A percentile compares a stretch with the other conserved stretches of the same genome.
phyloP scores from a whole-genome alignment of 2,888 invertebrate species.

The Nemoura dubitans region DNA sequence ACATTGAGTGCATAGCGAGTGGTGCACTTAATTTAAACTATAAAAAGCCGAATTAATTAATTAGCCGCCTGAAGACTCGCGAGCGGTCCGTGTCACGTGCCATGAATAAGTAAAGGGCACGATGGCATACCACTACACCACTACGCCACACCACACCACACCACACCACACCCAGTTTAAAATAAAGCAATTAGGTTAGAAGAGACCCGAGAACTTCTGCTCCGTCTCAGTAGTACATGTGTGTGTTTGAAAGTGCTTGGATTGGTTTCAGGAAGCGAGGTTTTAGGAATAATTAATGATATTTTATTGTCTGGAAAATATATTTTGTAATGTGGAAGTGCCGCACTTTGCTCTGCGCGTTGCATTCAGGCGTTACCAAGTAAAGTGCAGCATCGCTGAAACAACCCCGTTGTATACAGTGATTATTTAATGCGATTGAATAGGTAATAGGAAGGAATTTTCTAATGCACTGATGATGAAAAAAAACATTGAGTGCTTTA shows the following conservation, averaged over 20 bases:
- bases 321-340: background rate
- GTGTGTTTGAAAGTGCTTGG: background rate
- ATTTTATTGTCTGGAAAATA: background rate
- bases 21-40: background rate
- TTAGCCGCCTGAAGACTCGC: background rate
- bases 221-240: background rate
- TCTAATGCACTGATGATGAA: no score
- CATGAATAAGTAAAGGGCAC: background rate
- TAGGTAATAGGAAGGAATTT: no score
- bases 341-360: background rate
- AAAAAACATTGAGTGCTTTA: no score
- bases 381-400: background rate
- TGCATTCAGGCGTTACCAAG: background rate
- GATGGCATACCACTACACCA: background rate
- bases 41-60: conserved; percentile 4
- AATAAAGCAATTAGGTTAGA: background rate
- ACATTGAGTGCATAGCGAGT: no score
- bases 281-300: background rate
- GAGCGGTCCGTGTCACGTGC: background rate
- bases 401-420: no score
- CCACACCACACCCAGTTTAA: background rate
- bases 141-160: no score
- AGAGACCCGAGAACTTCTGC: background rate
- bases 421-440: no score
- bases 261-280: background rate